phyloP scores from a whole-genome alignment of 2,113 vertebrate genomes.

The Myrmophylax atrothorax region DNA sequence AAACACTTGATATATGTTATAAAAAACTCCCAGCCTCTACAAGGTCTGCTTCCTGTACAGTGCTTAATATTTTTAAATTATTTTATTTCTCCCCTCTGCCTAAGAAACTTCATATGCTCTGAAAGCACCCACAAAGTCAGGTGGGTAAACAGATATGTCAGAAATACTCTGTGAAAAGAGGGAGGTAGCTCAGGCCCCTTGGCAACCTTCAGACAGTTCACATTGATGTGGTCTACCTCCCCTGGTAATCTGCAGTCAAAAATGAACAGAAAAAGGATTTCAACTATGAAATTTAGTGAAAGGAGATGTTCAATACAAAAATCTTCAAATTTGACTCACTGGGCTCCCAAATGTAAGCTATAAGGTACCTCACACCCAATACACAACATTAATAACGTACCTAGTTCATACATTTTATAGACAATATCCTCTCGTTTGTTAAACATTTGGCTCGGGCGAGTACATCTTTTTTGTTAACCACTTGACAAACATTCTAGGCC shows the following conservation, averaged over 20 bases:
- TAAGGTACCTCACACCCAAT: slow-evolving; percentile 32
- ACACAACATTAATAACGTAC: slow-evolving; percentile 40
- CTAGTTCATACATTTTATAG: slow-evolving; percentile 45
- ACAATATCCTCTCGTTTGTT: slow-evolving; percentile 29
- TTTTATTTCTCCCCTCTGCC: slow-evolving; percentile 41
- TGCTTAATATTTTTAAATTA: neutral
- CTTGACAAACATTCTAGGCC: slow-evolving; percentile 63
- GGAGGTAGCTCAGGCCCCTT: slow-evolving; percentile 49
- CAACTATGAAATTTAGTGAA: neutral
- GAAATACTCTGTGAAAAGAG: slow-evolving; percentile 28
- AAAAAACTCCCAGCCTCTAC: neutral
- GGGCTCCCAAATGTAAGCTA: slow-evolving; percentile 39
- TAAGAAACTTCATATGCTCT: slow-evolving; percentile 53
- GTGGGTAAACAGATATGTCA: slow-evolving; percentile 39
- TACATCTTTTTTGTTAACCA: slow-evolving; percentile 28
- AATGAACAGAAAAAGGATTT: neutral
- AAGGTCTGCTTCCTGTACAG: neutral
- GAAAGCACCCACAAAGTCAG: slow-evolving; percentile 27
- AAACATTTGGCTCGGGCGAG: slow-evolving; percentile 51
- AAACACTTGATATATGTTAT: neutral
- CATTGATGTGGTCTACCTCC: slow-evolving; percentile 3
- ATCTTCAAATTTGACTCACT: neutral
- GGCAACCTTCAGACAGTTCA: neutral
- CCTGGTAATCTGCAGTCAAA: neutral
- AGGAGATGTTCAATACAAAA: neutral